Percentiles rank a stretch among this genome's conserved stretches.
Evolutionary conservation across 64 coral and sea anemone species (phyloP).

Genomic region (Porites australiensis): DNA sequence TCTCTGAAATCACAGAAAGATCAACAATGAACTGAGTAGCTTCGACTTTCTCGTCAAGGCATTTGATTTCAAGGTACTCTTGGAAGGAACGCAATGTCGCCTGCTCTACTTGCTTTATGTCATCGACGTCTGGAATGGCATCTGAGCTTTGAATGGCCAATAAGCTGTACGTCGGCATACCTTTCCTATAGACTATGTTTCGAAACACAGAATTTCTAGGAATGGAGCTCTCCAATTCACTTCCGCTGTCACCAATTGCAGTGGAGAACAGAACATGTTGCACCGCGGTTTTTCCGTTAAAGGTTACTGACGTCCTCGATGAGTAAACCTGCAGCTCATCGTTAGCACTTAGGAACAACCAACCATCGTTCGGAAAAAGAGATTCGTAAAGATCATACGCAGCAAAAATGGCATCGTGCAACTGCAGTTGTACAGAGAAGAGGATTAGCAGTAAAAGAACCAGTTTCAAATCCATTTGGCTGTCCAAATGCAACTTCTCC

Average conservation of each 20-base stretch:
- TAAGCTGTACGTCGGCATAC: not conserved
- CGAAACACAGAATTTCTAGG: not conserved
- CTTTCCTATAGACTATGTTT: not conserved
- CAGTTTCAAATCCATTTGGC: not conserved
- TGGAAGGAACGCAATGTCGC: not conserved
- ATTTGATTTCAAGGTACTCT: not conserved
- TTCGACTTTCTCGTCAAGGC: not conserved
- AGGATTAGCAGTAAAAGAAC: not conserved
- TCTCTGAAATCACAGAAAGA: not conserved
- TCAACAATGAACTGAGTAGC: not conserved
- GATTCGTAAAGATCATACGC: not conserved
- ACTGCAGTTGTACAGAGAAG: not conserved
- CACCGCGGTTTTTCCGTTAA: constrained; percentile 3
- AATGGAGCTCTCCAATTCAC: not conserved
- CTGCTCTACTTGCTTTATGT: not conserved
- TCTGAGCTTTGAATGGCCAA: not conserved
- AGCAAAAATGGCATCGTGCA: not conserved
- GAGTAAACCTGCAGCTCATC: not conserved
- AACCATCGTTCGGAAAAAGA: not conserved
- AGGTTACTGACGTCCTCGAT: not conserved
- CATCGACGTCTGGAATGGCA: not conserved
- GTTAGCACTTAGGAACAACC: not conserved
- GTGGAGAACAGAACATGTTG: constrained; percentile 8
- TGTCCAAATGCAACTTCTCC: not conserved
- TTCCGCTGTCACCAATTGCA: not conserved